Percentiles rank a stretch among this genome's conserved stretches.
These are phyloP conservation scores for Mycalesis mineus DNA, from an alignment of 2,888 invertebrate species.

Conservation along the genomic window DNA sequence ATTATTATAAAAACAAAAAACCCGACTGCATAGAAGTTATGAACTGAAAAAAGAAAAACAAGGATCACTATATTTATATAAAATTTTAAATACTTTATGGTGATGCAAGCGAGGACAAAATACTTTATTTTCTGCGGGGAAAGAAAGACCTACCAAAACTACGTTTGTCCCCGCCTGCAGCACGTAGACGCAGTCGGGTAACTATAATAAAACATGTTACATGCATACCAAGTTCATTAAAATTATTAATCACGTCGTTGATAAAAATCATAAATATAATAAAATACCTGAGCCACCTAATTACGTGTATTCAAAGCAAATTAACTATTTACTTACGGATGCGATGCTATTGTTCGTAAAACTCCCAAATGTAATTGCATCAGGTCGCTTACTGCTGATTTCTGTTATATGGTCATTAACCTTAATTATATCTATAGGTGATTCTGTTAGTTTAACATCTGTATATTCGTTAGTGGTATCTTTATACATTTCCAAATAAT, in stretches of 20 bases:
- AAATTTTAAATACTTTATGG: no score
- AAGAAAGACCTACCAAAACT: no score
- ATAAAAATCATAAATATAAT: slow-evolving; percentile 4
- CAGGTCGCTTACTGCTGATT: not conserved
- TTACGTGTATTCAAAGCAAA: slow-evolving; percentile 11
- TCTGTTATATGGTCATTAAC: slow-evolving; percentile 1
- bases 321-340: slow-evolving; percentile 21
- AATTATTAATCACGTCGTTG: slow-evolving; percentile 8
- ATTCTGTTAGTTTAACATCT: slow-evolving; percentile 38
- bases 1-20: no score
- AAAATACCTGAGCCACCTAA: slow-evolving; percentile 3
- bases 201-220: no score
- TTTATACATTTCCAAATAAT: slow-evolving; percentile 62
- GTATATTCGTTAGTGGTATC: slow-evolving; percentile 59
- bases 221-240: not conserved
- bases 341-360: slow-evolving; percentile 10
- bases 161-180: no score
- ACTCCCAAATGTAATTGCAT: slow-evolving; percentile 12
- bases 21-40: no score
- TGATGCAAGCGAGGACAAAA: no score
- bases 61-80: no score
- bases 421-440: slow-evolving; percentile 3
- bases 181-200: no score
- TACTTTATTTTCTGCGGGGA: no score
- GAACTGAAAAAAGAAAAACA: no score